phyloP scores from a whole-genome alignment of 2,113 vertebrate species.

The Leptosomus discolor region DNA sequence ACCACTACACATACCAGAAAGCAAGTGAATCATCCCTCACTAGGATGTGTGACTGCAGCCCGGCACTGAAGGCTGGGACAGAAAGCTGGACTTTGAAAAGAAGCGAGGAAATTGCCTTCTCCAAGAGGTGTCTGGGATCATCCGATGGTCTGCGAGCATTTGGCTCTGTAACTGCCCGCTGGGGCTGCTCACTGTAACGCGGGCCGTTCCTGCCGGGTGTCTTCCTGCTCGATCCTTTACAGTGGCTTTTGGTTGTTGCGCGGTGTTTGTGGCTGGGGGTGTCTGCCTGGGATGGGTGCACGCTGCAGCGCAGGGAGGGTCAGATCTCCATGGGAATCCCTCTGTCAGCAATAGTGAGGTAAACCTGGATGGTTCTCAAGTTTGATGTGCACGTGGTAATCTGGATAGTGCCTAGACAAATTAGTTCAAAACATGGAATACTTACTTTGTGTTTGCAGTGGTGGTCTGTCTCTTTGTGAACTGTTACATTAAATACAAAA shows the following conservation, averaged over 20 bases:
- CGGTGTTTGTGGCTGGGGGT: not conserved
- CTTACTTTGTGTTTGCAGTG: not conserved
- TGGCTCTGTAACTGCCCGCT: not conserved
- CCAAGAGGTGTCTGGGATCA: not conserved
- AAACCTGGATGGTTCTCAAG: not conserved
- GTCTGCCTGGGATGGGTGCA: too few relatives aligned
- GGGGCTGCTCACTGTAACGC: not conserved
- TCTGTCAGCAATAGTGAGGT: accelerated
- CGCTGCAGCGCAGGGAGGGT: not conserved
- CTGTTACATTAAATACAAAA: not conserved
- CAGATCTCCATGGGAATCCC: not conserved
- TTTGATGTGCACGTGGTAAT: accelerated
- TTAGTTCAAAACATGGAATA: not conserved
- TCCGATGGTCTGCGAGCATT: accelerated
- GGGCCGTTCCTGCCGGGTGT: accelerated
- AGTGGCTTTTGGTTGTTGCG: accelerated
- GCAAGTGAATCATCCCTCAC: too few relatives aligned
- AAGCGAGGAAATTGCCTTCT: too few relatives aligned
- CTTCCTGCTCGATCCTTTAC: accelerated
- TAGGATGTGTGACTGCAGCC: not conserved
- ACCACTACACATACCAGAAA: accelerated
- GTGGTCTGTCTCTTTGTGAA: not conserved
- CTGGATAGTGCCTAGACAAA: not conserved
- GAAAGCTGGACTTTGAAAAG: not conserved
- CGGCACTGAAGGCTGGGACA: not conserved